Evolutionary conservation across 2,113 vertebrate genomes (phyloP).

Genomic region (Orycteropus afer): DNA sequence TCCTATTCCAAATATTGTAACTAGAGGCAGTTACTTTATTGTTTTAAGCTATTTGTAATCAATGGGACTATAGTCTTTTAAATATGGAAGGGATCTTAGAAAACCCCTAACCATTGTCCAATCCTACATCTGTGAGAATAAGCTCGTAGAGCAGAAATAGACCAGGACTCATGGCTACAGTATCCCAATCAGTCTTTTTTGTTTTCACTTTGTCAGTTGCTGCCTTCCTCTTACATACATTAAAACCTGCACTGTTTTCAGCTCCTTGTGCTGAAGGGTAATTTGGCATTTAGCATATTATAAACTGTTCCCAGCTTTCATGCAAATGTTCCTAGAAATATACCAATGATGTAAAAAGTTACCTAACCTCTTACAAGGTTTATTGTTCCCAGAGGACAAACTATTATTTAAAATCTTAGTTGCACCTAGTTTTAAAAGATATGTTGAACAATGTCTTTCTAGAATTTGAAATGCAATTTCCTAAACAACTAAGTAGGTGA

Average conservation of each 20-base stretch:
- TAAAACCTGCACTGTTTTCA: no score
- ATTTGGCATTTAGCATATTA: rapidly evolving
- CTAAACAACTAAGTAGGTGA: neutral
- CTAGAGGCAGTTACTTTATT: neutral
- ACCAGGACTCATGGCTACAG: neutral
- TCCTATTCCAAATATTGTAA: no score
- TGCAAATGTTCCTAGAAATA: neutral
- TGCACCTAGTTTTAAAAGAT: neutral
- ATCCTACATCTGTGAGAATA: neutral
- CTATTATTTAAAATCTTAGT: neutral
- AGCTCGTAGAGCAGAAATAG: neutral
- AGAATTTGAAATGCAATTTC: neutral
- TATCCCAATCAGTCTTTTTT: no score
- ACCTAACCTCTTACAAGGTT: neutral
- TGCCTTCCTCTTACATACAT: neutral
- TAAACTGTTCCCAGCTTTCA: neutral
- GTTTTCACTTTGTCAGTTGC: rapidly evolving
- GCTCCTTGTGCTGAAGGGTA: no score
- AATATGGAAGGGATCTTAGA: neutral
- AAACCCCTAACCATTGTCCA: neutral
- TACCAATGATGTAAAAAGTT: neutral
- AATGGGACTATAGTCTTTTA: no score
- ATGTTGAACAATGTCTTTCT: neutral
- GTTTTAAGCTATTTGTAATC: neutral
- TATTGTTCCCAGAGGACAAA: neutral